Conservation (phyloP, 2,113 vertebrate species). For the Leuciscus idus region DNA sequence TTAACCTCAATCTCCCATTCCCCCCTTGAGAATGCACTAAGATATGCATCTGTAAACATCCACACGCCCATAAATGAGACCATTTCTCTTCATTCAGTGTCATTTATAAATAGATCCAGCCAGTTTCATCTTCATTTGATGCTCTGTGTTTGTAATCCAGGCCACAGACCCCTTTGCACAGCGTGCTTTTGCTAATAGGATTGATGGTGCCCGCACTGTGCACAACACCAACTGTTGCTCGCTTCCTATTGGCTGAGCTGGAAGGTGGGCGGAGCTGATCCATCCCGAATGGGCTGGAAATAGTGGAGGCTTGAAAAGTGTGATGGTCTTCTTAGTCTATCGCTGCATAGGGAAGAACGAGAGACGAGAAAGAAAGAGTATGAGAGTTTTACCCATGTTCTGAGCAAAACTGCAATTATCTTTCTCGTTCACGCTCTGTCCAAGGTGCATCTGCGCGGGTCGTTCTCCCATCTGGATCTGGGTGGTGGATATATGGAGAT, state of each 20-base stretch:
- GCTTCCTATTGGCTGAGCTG: slow-evolving; percentile 72
- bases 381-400: slow-evolving; percentile 44
- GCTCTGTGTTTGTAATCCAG: slow-evolving; percentile 79
- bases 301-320: slow-evolving; percentile 67
- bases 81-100: not conserved
- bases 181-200: slow-evolving; percentile 85
- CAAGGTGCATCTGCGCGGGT: not conserved
- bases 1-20: not conserved
- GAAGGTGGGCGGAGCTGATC: slow-evolving; percentile 62
- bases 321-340: slow-evolving; percentile 76
- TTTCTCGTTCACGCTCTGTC: not conserved
- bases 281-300: slow-evolving; percentile 63
- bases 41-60: not conserved
- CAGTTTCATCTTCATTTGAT: slow-evolving; percentile 78
- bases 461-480: slow-evolving; percentile 46
- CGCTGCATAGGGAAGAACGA: slow-evolving; percentile 53
- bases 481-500: slow-evolving; percentile 74
- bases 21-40: not conserved
- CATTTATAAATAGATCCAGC: not conserved
- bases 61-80: not conserved
- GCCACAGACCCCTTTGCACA: slow-evolving; percentile 82
- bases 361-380: slow-evolving; percentile 43
- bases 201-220: slow-evolving; percentile 80
- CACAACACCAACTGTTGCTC: slow-evolving; percentile 79
- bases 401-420: slow-evolving; percentile 34